These are phyloP conservation scores for Acholoe squamosa DNA, from an alignment of 2,888 invertebrate species.

Conservation along the genomic window DNA sequence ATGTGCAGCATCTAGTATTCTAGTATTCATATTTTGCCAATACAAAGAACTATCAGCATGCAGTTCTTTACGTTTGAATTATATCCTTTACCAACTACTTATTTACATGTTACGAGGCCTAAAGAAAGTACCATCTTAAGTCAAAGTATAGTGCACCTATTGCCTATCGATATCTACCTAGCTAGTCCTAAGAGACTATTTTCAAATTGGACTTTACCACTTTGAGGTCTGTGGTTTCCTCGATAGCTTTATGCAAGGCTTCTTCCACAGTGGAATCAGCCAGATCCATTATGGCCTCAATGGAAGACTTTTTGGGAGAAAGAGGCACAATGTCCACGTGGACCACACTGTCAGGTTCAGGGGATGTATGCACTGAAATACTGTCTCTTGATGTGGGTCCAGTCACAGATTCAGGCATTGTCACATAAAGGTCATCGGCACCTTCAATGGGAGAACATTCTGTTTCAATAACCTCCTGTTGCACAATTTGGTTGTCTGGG, in stretches of 20 bases:
- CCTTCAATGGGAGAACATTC: too few species aligned
- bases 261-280: constrained; percentile 43
- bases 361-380: not conserved
- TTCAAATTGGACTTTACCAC: constrained; percentile 37
- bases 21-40: not conserved
- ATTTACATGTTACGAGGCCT: not conserved
- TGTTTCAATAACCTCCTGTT: too few species aligned
- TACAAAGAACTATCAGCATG: constrained; percentile 2
- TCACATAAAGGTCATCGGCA: too few species aligned
- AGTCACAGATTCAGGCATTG: not conserved
- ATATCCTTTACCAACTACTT: too few species aligned
- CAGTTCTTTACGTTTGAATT: not conserved
- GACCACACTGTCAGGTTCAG: constrained; percentile 5
- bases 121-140: not conserved
- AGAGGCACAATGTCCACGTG: not conserved
- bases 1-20: not conserved
- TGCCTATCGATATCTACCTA: not conserved
- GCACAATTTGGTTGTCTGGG: too few species aligned
- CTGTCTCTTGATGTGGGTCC: not conserved
- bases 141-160: not conserved
- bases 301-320: constrained; percentile 2
- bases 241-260: not conserved
- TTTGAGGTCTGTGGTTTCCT: not conserved
- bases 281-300: not conserved
- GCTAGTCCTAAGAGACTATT: not conserved